Evolutionary conservation across 2,113 vertebrate species (phyloP).

Genomic region (Micromys minutus): DNA sequence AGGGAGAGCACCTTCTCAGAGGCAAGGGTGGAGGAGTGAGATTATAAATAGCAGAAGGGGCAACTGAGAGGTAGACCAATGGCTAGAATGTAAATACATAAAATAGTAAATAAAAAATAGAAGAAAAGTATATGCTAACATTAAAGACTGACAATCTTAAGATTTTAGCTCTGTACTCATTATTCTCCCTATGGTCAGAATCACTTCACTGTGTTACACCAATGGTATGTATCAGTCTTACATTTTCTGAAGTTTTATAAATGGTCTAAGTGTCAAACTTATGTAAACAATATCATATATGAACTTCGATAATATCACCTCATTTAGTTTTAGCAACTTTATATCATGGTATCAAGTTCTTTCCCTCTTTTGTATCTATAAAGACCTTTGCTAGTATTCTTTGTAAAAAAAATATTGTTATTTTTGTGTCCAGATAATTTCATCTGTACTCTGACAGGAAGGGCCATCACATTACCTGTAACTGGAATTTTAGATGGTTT

Average conservation of each 20-base stretch:
- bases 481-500: neutral
- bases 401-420: neutral
- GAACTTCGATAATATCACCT: neutral
- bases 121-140: too few species aligned
- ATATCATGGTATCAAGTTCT: neutral
- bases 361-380: neutral
- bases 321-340: neutral
- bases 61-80: too few species aligned
- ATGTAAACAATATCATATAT: neutral
- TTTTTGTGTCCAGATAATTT: neutral
- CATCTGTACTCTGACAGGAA: neutral
- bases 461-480: too few species aligned
- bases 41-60: too few species aligned
- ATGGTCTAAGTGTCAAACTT: neutral
- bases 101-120: too few species aligned
- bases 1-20: too few species aligned
- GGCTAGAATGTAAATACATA: too few species aligned
- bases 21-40: too few species aligned
- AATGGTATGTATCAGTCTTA: neutral
- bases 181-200: neutral
- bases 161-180: neutral
- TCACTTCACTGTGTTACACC: neutral
- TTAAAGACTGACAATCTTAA: neutral
- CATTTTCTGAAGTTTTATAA: slow-evolving; percentile 26
- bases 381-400: neutral